Evolutionary conservation across 2,113 vertebrate species (phyloP), one percentile per base, ranked within the genome.

Genomic region (Xyrauchen texanus): DNA sequence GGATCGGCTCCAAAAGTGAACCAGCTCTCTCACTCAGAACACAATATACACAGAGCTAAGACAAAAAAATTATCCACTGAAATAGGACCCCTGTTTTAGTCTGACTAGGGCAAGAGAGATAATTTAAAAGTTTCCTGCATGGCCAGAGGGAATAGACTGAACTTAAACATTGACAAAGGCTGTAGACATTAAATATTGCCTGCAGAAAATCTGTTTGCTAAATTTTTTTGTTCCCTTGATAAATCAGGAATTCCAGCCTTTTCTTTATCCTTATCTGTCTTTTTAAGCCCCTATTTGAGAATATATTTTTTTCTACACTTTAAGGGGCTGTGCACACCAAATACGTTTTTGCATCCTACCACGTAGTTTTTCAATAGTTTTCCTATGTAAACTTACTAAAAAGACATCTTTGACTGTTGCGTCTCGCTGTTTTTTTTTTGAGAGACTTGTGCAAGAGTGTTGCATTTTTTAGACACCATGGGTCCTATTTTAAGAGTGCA

Each of bases 1-100:
- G 44, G 80, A 82, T 74, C 15, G 9, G 42, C 42, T 76, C 62
- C 70, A 79, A 76, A 72, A 77, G 47, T 79, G 67, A 68, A 82
- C 64, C 42, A 47, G 49, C 11, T 51, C 46, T 47, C 49, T 44
- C 42, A 12, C 66, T 63, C 42, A 46, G 11, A 82, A 86, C 12
- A 21, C 66, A 72, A 34, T 34, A 84, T 61, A 73, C 68, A 47
- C 70, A 81, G 51, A 15, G 62, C 5, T 44, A 49, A 13, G 12
- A 45, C 49, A 47, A 45, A 64, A 72, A 80, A 80, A 77, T 60
- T 15, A 77, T 64, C 42, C 47, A 49, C 58, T 67, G 12, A 78
- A 74, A 82, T 73, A 52, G 74, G 4, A 57, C 16, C 51, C 9
- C 53, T n/a, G 11, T 13, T 78, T 66, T 45, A 61, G 21, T 34